These are phyloP conservation scores for Opisthograptis luteolata DNA, from an alignment of 2,888 invertebrate genomes.

Conservation along the genomic window DNA sequence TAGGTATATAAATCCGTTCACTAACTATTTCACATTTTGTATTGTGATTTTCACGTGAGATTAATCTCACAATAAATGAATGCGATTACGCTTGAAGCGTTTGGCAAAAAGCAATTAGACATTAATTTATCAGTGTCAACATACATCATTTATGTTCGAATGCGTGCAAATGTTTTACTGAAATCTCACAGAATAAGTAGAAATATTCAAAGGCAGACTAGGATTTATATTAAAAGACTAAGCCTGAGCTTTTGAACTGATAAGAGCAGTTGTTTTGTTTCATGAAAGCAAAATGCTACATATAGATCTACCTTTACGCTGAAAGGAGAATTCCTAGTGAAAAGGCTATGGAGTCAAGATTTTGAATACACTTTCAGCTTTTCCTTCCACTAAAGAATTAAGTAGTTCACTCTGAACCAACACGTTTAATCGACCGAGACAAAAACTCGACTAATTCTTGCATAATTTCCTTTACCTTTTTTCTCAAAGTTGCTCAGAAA, in stretches of 20 bases:
- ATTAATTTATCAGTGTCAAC: slow-evolving; percentile 22
- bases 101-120: slow-evolving; percentile 23
- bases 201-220: slow-evolving; percentile 3
- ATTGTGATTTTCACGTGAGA: slow-evolving; percentile 10
- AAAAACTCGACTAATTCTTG: slow-evolving; percentile 16
- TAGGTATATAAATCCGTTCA: too few relatives aligned
- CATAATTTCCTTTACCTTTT: slow-evolving; percentile 17
- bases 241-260: too few relatives aligned
- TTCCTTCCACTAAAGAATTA: too few relatives aligned
- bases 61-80: slow-evolving; percentile 15
- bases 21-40: neutral
- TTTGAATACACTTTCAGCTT: too few relatives aligned
- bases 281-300: too few relatives aligned
- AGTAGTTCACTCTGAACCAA: neutral
- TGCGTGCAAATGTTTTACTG: slow-evolving; percentile 7
- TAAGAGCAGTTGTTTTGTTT: too few relatives aligned
- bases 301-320: too few relatives aligned
- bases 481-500: slow-evolving; percentile 2
- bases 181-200: neutral
- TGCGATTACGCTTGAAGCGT: slow-evolving; percentile 14
- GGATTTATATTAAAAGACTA: neutral
- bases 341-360: too few relatives aligned
- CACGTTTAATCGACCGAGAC: slow-evolving; percentile 19
- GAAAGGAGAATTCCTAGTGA: too few relatives aligned
- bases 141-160: slow-evolving; percentile 3